A percentile compares a stretch with the other conserved stretches of the same genome.
These are phyloP conservation scores for Serranus cabrilla DNA, from an alignment of 2,797 vertebrate genomes.

Conservation along the genomic window DNA sequence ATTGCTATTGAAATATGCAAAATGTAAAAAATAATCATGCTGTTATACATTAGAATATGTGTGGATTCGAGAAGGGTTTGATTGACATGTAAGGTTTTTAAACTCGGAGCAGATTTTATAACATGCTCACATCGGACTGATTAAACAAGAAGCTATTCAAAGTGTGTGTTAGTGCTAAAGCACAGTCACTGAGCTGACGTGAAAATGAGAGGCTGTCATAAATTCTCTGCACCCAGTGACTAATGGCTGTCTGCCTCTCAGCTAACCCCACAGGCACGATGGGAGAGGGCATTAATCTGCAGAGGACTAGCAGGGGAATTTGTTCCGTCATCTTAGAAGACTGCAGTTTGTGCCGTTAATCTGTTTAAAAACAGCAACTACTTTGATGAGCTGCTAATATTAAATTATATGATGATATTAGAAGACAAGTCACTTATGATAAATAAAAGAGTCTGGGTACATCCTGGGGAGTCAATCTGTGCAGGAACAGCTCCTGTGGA, in stretches of 20 bases:
- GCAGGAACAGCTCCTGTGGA: slow-evolving; percentile 12
- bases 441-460: slow-evolving; percentile 12
- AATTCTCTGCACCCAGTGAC: slow-evolving; percentile 56
- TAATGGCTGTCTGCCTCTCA: slow-evolving; percentile 69
- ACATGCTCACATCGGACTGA: slow-evolving; percentile 28
- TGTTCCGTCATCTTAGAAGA: slow-evolving; percentile 28
- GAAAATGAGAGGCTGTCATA: slow-evolving; percentile 73
- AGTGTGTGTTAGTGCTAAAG: slow-evolving; percentile 43
- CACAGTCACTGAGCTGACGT: slow-evolving; percentile 63
- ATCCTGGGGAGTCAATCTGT: slow-evolving; percentile 16
- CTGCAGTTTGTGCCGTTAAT: slow-evolving; percentile 38
- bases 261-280: slow-evolving; percentile 64
- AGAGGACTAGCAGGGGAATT: slow-evolving; percentile 46
- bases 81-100: slow-evolving; percentile 4
- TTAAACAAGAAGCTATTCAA: slow-evolving; percentile 61
- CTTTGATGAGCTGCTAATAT: slow-evolving; percentile 54
- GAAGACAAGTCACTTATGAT: slow-evolving; percentile 27
- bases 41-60: not conserved
- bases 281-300: slow-evolving; percentile 66
- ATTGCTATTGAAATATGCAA: slow-evolving; percentile 33
- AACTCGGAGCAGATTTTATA: slow-evolving; percentile 19
- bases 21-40: slow-evolving; percentile 13
- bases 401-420: slow-evolving; percentile 33
- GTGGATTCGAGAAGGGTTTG: slow-evolving; percentile 8
- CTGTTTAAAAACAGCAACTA: slow-evolving; percentile 52